Evolutionary conservation across 2,797 vertebrate genomes (phyloP).

Genomic region (Pantherophis vulpinus): DNA sequence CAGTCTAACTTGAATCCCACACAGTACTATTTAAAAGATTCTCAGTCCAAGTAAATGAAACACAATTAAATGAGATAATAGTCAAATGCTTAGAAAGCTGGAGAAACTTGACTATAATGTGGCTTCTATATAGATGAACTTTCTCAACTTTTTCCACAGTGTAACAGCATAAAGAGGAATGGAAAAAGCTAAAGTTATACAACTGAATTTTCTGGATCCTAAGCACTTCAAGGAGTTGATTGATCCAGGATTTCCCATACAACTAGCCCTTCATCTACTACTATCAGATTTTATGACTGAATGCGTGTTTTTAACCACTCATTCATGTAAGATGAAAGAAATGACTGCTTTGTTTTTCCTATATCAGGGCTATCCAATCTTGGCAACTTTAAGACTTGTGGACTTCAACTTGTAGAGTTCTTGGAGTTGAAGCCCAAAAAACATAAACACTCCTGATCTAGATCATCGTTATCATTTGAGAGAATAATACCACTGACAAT

Average conservation of each 20-base stretch:
- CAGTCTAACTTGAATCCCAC: background rate
- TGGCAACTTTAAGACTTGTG: background rate
- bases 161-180: background rate
- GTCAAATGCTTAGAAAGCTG: background rate
- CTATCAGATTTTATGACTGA: background rate
- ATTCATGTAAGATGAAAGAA: background rate
- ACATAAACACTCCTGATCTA: background rate
- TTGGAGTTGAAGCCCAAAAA: background rate
- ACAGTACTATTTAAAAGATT: background rate
- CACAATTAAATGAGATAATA: background rate
- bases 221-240: background rate
- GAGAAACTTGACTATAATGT: background rate
- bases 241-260: background rate
- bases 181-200: background rate
- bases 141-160: background rate
- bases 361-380: background rate
- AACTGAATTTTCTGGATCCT: background rate
- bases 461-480: background rate
- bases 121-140: background rate
- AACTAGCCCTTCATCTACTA: background rate
- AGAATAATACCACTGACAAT: slow-evolving; percentile 13
- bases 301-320: background rate
- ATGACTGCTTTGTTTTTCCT: background rate
- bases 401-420: background rate
- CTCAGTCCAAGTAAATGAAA: background rate